phyloP scores from a whole-genome alignment of 1,140 invertebrate species.

The Drosophila subpulchrella region DNA sequence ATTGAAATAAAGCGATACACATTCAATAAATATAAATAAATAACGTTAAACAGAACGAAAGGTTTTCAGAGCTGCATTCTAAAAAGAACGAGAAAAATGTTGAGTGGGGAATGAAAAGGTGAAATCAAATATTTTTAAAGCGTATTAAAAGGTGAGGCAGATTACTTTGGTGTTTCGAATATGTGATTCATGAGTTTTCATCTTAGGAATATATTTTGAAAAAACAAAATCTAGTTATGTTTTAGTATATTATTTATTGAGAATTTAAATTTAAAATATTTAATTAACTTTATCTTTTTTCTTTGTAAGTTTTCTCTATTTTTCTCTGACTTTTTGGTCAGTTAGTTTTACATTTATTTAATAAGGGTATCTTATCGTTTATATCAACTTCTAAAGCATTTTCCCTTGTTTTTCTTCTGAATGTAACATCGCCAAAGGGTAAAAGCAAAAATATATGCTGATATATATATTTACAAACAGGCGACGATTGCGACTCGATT shows the following conservation, averaged over 20 bases:
- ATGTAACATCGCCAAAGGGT: conserved; percentile 60
- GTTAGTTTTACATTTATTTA: background rate
- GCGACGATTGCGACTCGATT: conserved; percentile 80
- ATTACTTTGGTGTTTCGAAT: background rate
- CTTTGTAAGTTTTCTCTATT: background rate
- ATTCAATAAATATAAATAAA: conserved; percentile 62
- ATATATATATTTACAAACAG: conserved; percentile 65
- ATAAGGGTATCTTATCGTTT: background rate
- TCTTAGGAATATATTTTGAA: too few species aligned
- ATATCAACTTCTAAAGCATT: background rate
- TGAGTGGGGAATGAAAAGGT: conserved; percentile 4
- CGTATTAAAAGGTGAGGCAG: conserved; percentile 11
- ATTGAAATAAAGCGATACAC: conserved; percentile 71
- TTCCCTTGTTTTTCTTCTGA: conserved; percentile 38
- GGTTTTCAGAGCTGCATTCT: conserved; percentile 7
- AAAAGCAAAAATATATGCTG: conserved; percentile 46
- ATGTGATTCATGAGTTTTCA: background rate
- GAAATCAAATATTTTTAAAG: conserved; percentile 65
- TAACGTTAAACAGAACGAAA: conserved; percentile 60
- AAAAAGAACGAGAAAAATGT: background rate
- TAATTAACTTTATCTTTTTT: background rate
- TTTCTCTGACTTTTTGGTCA: background rate
- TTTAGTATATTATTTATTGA: too few species aligned
- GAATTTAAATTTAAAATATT: background rate
- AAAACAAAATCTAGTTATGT: too few species aligned